Evolutionary conservation across 2,113 vertebrate species (phyloP).

Genomic region (Apteryx mantelli): DNA sequence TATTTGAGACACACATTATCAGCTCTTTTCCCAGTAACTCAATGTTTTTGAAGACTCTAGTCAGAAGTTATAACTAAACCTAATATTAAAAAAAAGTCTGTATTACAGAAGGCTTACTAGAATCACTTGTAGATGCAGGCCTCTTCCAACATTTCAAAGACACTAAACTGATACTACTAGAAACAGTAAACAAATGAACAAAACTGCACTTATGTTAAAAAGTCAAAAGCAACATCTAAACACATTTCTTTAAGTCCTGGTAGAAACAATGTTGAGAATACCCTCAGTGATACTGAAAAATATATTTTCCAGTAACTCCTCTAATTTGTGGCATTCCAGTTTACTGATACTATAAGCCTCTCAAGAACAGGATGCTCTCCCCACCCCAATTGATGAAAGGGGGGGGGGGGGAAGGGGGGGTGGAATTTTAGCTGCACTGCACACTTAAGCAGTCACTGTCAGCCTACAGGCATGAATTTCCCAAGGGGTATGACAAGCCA

Average conservation of each 20-base stretch:
- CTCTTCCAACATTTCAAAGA: neutral
- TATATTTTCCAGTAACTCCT: neutral
- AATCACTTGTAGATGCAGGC: neutral
- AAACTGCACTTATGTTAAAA: neutral
- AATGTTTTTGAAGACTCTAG: neutral
- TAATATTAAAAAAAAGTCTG: neutral
- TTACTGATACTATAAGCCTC: neutral
- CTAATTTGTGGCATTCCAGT: neutral
- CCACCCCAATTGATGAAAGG: neutral
- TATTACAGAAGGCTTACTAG: neutral
- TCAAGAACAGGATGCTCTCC: neutral
- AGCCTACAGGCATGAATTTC: conserved; percentile 27
- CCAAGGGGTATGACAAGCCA: neutral
- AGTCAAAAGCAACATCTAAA: neutral
- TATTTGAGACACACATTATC: neutral
- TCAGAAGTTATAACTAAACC: neutral
- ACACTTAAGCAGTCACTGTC: conserved; percentile 9
- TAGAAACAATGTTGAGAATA: neutral
- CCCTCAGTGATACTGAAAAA: neutral
- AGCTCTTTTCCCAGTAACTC: neutral
- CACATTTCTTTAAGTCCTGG: neutral
- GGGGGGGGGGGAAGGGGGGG: too few relatives aligned
- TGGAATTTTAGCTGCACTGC: neutral
- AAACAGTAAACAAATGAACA: neutral
- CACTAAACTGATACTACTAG: neutral